Base-by-base conservation (phyloP, 2,888 invertebrate genomes). In the Scaptomyza polygonia region DNA sequence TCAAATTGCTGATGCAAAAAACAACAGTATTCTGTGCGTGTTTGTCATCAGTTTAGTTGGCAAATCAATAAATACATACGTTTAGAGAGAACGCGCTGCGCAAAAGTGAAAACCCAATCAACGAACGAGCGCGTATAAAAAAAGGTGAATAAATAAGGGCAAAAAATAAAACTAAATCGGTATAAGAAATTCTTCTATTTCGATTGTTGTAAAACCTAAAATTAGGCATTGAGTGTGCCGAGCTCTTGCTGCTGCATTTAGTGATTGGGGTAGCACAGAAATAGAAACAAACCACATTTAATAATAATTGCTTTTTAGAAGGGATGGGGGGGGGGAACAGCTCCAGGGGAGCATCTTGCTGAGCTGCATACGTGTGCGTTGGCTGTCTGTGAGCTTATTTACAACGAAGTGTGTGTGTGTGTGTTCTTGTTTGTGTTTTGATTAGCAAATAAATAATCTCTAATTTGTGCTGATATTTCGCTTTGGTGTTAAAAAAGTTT, bases 51-150 rank as follows among this genome's bases (percentile, higher is more conserved):
- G 56, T 59, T 67, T 77, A 48, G 32, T 32, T 83, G 78, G 71
- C 68, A 81, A 83, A 86, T 86, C 85, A 84, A 86, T 84, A 86
- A 62, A 67, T 59, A 57, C 48, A 65, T 57, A 64, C 65, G 68
- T 65, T 43, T 61, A 61, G 56, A 67, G 56, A 65, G 73, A 62
- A 73, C 77, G 80, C 58, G 80, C 78, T 81, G 81, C 82, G 81
- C 81, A 83, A 74, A 83, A 80, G 79, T 83, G 86, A 82, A 83
- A 79, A 79, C 51, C 43, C 51, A 71, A 73, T 68, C 79, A 74
- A 84, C 85, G 82, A 49, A 49, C 34, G 36, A 80, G 77, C 67
- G 63, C 63, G 75, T 63, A 57, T 57, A 54, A 77, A 80, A 85
- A 82, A 36, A 82, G 82, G 82, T 82, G 86, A 82, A 86, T 82